phyloP scores from a whole-genome alignment of 2,797 vertebrate genomes.

The Syngnathus acus region DNA sequence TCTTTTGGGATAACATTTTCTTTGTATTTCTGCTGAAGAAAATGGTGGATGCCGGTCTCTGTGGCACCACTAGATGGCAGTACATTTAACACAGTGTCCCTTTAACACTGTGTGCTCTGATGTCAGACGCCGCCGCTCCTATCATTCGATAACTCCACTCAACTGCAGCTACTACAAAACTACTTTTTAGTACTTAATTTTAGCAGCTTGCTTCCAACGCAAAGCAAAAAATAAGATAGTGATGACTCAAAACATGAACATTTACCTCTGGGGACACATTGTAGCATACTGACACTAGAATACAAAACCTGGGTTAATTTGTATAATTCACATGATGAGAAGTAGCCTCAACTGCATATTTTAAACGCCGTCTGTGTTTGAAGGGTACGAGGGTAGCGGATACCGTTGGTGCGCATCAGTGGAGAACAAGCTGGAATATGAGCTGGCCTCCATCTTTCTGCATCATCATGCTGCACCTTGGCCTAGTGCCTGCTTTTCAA shows the following conservation, averaged over 20 bases:
- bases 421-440: conserved; percentile 1
- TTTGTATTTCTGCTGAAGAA: too few species aligned
- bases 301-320: conserved; percentile 14
- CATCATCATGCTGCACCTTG: conserved; percentile 13
- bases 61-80: too few species aligned
- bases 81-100: too few species aligned
- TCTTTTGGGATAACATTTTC: too few species aligned
- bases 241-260: not conserved
- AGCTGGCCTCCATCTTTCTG: conserved; percentile 15
- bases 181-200: not conserved
- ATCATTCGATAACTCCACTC: too few species aligned
- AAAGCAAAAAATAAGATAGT: not conserved
- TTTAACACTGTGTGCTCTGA: too few species aligned
- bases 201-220: not conserved
- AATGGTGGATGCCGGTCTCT: too few species aligned
- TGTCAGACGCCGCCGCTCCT: too few species aligned
- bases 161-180: too few species aligned
- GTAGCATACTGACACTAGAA: not conserved
- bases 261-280: not conserved
- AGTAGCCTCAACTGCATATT: not conserved
- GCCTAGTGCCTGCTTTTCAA: not conserved
- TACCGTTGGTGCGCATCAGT: not conserved
- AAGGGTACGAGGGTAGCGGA: not conserved
- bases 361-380: not conserved
- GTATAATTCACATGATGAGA: not conserved